phyloP scores from a whole-genome alignment of 2,113 vertebrate species.

The Plectropomus leopardus region DNA sequence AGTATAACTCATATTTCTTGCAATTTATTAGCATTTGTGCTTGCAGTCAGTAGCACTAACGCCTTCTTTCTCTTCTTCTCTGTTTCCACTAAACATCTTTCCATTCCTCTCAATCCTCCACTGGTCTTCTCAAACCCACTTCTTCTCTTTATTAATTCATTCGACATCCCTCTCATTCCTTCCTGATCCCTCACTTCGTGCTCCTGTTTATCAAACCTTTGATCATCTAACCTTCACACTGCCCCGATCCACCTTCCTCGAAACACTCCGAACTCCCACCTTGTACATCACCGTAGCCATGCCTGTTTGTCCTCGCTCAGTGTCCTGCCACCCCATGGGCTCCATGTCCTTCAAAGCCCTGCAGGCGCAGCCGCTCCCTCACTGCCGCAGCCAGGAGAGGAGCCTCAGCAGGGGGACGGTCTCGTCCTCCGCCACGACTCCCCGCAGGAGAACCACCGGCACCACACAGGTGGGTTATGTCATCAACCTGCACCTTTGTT shows the following conservation, averaged over 20 bases:
- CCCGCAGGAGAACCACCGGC: conserved; percentile 85
- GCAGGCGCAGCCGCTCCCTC: conserved; percentile 85
- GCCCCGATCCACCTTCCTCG: conserved; percentile 72
- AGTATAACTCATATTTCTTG: conserved; percentile 23
- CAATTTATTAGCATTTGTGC: conserved; percentile 48
- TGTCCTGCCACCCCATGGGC: conserved; percentile 96
- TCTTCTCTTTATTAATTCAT: conserved; percentile 22
- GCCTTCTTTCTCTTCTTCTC: conserved; percentile 79
- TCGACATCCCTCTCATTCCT: conserved; percentile 8
- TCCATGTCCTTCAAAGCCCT: conserved; percentile 91
- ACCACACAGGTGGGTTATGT: conserved; percentile 69
- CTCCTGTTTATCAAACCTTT: conserved; percentile 30
- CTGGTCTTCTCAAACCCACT: conserved; percentile 27
- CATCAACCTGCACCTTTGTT: neutral
- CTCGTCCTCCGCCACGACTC: conserved; percentile 79
- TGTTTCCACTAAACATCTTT: conserved; percentile 76
- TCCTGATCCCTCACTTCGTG: neutral
- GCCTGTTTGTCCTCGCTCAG: conserved; percentile 99
- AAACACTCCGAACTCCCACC: conserved; percentile 78
- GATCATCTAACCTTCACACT: conserved; percentile 53
- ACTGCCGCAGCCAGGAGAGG: conserved; percentile 89
- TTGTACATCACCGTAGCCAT: conserved; percentile 88
- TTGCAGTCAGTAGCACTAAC: conserved; percentile 84
- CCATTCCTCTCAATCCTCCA: conserved; percentile 32
- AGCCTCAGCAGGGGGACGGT: conserved; percentile 85